Conservation (phyloP, 2,797 vertebrate genomes). For the Sternotherus odoratus region DNA sequence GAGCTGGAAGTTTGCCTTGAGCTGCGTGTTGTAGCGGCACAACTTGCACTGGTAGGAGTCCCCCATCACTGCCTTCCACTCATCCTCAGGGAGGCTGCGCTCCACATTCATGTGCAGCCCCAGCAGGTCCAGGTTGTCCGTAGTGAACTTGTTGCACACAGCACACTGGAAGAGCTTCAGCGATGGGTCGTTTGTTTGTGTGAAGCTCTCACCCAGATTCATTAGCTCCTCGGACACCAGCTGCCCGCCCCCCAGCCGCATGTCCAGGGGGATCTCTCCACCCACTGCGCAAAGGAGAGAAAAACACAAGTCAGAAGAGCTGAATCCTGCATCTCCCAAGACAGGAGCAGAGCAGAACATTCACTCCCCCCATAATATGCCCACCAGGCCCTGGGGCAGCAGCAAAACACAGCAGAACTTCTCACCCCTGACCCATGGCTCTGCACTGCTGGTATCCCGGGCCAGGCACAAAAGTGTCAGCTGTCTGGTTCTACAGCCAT, state of each 20-base stretch:
- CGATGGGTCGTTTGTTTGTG: slow-evolving; percentile 95
- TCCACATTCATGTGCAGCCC: slow-evolving; percentile 97
- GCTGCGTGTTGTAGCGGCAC: slow-evolving; percentile 98
- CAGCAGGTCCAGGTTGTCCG: slow-evolving; percentile 97
- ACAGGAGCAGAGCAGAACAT: not conserved
- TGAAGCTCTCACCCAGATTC: slow-evolving; percentile 97
- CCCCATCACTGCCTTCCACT: slow-evolving; percentile 96
- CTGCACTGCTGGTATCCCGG: fast-evolving
- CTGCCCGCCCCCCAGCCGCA: slow-evolving; percentile 94
- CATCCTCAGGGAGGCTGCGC: slow-evolving; percentile 94
- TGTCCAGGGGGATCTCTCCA: slow-evolving; percentile 96
- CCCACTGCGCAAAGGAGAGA: slow-evolving; percentile 84
- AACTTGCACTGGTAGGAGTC: slow-evolving; percentile 99
- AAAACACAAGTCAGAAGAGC: slow-evolving; percentile 57
- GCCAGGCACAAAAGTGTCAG: not conserved
- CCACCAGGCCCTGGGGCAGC: not conserved
- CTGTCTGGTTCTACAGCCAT: fast-evolving
- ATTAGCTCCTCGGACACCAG: slow-evolving; percentile 98
- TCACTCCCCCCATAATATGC: not conserved
- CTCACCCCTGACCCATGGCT: fast-evolving
- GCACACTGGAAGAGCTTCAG: slow-evolving; percentile 99
- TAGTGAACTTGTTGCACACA: slow-evolving; percentile 98
- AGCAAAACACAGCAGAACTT: fast-evolving
- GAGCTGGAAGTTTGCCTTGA: slow-evolving; percentile 99
- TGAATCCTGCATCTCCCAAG: not conserved